These are phyloP conservation scores for Peromyscus aztecus DNA, from an alignment of 2,797 vertebrate species.

Conservation along the genomic window DNA sequence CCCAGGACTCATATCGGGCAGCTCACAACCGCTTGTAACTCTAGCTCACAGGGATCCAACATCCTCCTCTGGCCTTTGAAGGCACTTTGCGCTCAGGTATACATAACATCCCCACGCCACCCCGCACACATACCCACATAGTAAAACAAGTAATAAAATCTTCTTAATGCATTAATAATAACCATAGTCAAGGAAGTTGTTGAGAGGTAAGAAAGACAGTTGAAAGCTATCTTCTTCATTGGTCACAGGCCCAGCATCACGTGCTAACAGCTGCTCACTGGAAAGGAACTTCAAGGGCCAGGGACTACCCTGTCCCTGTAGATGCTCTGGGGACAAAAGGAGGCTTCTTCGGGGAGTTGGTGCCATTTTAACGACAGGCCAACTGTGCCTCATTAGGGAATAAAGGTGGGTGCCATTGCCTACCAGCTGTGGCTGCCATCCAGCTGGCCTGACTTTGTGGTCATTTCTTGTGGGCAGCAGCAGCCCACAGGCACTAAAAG, in stretches of 20 bases:
- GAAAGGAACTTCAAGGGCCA: background rate
- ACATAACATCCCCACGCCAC: background rate
- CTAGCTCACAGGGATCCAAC: background rate
- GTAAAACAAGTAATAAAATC: background rate
- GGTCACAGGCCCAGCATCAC: background rate
- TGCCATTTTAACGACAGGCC: background rate
- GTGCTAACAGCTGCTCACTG: background rate
- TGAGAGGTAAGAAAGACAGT: background rate
- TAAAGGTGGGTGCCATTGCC: background rate
- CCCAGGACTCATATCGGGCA: background rate
- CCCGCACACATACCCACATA: background rate
- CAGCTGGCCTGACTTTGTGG: slow-evolving; percentile 4
- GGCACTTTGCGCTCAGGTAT: background rate
- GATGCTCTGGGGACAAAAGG: background rate
- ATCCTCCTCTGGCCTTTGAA: background rate
- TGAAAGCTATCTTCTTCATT: background rate
- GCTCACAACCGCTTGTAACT: background rate
- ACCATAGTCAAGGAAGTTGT: background rate
- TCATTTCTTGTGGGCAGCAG: background rate
- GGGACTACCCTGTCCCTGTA: background rate
- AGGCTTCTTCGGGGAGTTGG: background rate
- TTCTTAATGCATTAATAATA: background rate
- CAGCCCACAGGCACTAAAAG: background rate
- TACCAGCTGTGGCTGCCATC: background rate
- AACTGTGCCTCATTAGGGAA: background rate